These are phyloP conservation scores for Thaumatotibia leucotreta DNA, from an alignment of 1,140 invertebrate genomes.

Conservation along the genomic window DNA sequence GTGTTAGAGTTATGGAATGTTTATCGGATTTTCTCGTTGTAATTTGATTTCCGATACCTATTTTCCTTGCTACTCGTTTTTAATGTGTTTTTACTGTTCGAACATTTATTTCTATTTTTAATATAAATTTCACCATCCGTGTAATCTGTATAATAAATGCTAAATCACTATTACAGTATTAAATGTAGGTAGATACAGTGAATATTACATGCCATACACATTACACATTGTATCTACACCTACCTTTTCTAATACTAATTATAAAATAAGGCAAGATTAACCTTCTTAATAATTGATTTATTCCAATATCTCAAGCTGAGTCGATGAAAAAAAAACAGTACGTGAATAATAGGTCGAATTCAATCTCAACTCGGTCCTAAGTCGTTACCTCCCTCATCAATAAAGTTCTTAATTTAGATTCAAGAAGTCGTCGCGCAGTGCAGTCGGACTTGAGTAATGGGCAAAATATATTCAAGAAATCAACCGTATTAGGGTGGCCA, in stretches of 20 bases:
- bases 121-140: too few species aligned
- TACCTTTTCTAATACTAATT: too few species aligned
- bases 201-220: too few species aligned
- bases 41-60: neutral
- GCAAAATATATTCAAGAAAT: neutral
- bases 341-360: neutral
- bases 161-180: too few species aligned
- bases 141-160: too few species aligned
- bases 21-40: neutral
- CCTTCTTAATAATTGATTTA: too few species aligned
- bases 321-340: neutral
- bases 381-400: neutral
- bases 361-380: neutral
- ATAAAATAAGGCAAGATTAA: too few species aligned
- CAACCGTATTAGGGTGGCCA: neutral
- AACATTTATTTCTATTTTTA: too few species aligned
- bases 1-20: neutral
- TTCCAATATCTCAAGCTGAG: too few species aligned
- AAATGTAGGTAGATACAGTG: too few species aligned
- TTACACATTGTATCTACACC: too few species aligned
- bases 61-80: neutral
- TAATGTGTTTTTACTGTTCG: too few species aligned
- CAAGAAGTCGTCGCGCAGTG: neutral
- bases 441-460: slow-evolving; percentile 6
- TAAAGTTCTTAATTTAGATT: slow-evolving; percentile 10